Conservation (phyloP, 92 coral and sea anemone species). For the Muricea muricata region DNA sequence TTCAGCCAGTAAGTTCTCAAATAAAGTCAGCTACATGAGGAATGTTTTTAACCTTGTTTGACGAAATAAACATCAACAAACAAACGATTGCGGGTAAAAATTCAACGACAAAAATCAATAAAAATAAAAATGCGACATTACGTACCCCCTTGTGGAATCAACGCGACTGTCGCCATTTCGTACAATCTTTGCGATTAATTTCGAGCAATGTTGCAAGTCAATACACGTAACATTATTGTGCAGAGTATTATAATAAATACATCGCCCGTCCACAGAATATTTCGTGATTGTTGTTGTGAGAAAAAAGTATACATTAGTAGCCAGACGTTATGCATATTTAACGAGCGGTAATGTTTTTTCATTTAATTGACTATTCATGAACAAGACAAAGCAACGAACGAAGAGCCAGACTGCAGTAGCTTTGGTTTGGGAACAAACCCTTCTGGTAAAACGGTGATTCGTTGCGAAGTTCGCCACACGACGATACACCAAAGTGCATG, state of each 20-base stretch:
- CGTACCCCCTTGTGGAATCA: not conserved
- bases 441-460: no score
- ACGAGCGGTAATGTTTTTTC: constrained; percentile 5
- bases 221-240: not conserved
- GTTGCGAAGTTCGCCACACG: no score
- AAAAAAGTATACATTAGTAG: not conserved
- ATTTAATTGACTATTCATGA: constrained; percentile 34
- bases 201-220: not conserved
- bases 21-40: not conserved
- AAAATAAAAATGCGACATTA: not conserved
- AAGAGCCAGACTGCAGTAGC: not conserved
- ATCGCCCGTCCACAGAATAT: not conserved
- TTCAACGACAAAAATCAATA: constrained; percentile 9
- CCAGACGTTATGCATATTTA: constrained; percentile 43
- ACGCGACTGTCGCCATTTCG: not conserved
- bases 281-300: not conserved
- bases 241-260: not conserved
- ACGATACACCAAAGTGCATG: no score
- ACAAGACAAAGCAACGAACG: not conserved
- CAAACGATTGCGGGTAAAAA: not conserved
- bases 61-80: not conserved
- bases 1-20: not conserved
- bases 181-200: not conserved
- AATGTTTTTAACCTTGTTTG: not conserved
- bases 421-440: not conserved